Conservation (phyloP, 1,140 invertebrate genomes). For the Ctenoplectra terminalis region DNA sequence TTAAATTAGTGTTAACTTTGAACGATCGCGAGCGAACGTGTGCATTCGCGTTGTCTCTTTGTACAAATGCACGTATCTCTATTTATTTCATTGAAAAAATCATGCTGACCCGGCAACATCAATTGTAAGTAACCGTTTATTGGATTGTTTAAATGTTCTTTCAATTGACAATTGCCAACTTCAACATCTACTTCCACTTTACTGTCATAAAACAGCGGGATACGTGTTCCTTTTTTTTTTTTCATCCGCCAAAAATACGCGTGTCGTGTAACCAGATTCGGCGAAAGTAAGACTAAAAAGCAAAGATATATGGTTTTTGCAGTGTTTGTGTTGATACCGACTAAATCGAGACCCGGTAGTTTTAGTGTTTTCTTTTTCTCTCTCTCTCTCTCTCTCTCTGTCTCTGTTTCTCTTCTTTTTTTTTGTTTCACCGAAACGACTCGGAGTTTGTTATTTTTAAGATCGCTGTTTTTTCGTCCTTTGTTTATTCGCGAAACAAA, state of each 20-base stretch:
- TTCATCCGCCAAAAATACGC: not conserved
- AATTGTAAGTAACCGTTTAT: slow-evolving; percentile 65
- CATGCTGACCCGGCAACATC: slow-evolving; percentile 70
- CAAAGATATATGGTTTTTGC: not conserved
- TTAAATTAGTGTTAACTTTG: slow-evolving; percentile 41
- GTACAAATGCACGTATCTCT: slow-evolving; percentile 65
- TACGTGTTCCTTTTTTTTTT: slow-evolving; percentile 19
- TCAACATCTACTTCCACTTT: not conserved
- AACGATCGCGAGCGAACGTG: slow-evolving; percentile 35
- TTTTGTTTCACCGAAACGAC: not conserved
- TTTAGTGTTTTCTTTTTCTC: not conserved
- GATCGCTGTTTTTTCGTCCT: not conserved
- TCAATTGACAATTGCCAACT: not conserved
- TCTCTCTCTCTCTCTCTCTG: too few species aligned
- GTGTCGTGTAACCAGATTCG: slow-evolving; percentile 2
- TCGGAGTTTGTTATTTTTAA: not conserved
- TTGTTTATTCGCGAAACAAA: not conserved
- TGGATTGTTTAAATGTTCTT: not conserved
- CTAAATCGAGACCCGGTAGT: not conserved
- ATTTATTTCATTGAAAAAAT: slow-evolving; percentile 43
- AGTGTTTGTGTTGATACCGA: not conserved
- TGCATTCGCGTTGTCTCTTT: slow-evolving; percentile 42
- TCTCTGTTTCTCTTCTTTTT: too few species aligned
- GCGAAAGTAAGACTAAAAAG: slow-evolving; percentile 4
- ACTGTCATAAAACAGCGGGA: slow-evolving; percentile 15